phyloP scores from a whole-genome alignment of 2,113 vertebrate genomes.

The Tympanuchus pallidicinctus region DNA sequence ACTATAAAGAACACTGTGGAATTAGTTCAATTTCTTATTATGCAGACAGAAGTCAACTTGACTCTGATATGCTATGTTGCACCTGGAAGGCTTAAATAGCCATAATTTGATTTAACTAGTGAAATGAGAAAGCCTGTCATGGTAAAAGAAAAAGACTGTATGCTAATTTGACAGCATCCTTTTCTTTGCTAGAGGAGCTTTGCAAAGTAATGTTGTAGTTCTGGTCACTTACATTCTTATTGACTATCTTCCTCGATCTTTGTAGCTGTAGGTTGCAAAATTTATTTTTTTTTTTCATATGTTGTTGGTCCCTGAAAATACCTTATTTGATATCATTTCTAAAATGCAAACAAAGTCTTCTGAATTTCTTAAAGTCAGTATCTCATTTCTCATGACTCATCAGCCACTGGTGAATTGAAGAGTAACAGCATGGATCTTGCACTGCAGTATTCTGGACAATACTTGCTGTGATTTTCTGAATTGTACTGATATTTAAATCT shows the following conservation, averaged over 20 bases:
- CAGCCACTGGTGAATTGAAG: background rate
- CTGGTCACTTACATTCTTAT: background rate
- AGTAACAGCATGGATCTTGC: background rate
- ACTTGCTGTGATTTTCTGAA: background rate
- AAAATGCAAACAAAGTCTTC: background rate
- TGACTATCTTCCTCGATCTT: background rate
- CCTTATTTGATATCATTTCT: background rate
- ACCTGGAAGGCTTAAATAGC: background rate
- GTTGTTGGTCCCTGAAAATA: background rate
- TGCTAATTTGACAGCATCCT: background rate
- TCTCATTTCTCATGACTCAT: background rate
- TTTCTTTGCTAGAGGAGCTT: background rate
- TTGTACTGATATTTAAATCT: background rate
- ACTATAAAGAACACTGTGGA: background rate
- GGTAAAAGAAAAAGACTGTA: background rate
- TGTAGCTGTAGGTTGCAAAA: background rate
- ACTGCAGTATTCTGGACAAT: background rate
- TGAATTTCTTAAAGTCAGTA: background rate
- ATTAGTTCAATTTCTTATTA: conserved; percentile 39
- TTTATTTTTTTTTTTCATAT: background rate
- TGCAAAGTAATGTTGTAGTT: background rate
- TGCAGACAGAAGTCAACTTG: background rate
- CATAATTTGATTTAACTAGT: background rate
- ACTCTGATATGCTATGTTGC: background rate
- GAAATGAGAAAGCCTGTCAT: background rate